A percentile compares a stretch with the other conserved stretches of the same genome.
Evolutionary conservation across 30 jellyfish, hydroid and myxozoan genomes (phyloP).

Genomic region (Sanderia malayensis): DNA sequence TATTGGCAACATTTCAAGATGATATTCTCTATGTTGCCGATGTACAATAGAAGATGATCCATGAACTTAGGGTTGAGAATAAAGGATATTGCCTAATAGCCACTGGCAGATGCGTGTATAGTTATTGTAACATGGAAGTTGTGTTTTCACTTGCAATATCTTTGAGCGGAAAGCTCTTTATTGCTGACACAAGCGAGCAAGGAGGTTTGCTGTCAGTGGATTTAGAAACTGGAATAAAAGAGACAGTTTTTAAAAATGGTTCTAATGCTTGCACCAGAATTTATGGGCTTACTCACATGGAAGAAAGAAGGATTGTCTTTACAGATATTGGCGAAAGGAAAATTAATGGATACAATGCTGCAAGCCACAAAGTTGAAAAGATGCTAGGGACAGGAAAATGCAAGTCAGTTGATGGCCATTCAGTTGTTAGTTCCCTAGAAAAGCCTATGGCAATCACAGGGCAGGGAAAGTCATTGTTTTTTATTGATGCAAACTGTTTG

Average conservation of each 20-base stretch:
- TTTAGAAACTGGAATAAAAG: not conserved
- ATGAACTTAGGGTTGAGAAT: not conserved
- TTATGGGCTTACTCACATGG: not conserved
- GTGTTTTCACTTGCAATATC: not conserved
- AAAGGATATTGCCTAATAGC: not conserved
- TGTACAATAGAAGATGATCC: not conserved
- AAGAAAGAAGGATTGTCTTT: not conserved
- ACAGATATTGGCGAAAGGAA: not conserved
- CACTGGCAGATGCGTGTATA: not conserved
- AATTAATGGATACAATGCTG: slow-evolving; percentile 5
- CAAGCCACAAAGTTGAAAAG: not conserved
- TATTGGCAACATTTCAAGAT: not conserved
- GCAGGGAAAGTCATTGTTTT: slow-evolving; percentile 16
- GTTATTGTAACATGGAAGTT: not conserved
- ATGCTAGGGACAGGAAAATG: not conserved
- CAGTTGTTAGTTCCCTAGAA: slow-evolving; percentile 10
- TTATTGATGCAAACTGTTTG: slow-evolving; percentile 8
- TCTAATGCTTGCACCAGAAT: slow-evolving; percentile 1
- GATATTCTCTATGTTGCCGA: slow-evolving; percentile 1
- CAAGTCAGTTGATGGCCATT: slow-evolving; percentile 22
- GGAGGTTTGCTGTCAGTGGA: not conserved
- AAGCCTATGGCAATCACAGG: slow-evolving; percentile 14
- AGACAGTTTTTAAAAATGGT: not conserved
- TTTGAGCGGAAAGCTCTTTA: not conserved
- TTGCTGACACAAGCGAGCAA: not conserved